Percentiles rank a stretch among this genome's conserved stretches.
phyloP scores from a whole-genome alignment of 2,113 vertebrate genomes.

The Myiozetetes cayanensis region DNA sequence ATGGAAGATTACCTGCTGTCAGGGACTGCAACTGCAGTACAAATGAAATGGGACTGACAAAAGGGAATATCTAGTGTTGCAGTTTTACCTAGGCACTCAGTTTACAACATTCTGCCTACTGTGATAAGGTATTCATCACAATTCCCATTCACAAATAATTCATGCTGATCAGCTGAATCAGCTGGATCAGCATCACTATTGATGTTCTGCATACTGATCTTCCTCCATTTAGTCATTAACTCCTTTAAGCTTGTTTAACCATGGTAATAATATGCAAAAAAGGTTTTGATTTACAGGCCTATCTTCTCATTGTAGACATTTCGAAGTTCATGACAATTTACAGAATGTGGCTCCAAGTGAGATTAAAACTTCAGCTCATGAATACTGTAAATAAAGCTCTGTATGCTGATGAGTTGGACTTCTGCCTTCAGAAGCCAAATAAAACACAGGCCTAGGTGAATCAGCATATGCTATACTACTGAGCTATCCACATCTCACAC shows the following conservation, averaged over 20 bases:
- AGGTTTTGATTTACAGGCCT: background rate
- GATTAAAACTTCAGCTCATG: constrained; percentile 16
- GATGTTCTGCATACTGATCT: background rate
- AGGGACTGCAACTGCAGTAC: background rate
- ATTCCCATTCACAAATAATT: constrained; percentile 27
- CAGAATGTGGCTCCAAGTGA: background rate
- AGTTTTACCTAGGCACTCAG: too few species aligned
- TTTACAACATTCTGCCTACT: background rate
- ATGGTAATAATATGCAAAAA: background rate
- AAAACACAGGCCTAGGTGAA: background rate
- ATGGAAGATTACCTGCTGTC: accelerated
- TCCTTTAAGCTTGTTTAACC: background rate
- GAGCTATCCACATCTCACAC: background rate
- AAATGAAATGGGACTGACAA: background rate
- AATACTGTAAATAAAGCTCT: constrained; percentile 26
- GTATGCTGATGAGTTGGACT: background rate
- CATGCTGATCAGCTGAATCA: background rate
- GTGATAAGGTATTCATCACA: background rate
- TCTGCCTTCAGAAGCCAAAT: background rate
- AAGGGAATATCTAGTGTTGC: background rate
- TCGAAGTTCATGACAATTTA: constrained; percentile 31
- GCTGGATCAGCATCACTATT: background rate
- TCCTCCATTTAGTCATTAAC: background rate
- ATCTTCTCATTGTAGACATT: background rate
- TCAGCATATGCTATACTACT: background rate